Percentiles rank a stretch among this genome's conserved stretches.
These are phyloP conservation scores for Troglohyphantes excavatus DNA, from an alignment of 2,888 invertebrate species.

Conservation along the genomic window DNA sequence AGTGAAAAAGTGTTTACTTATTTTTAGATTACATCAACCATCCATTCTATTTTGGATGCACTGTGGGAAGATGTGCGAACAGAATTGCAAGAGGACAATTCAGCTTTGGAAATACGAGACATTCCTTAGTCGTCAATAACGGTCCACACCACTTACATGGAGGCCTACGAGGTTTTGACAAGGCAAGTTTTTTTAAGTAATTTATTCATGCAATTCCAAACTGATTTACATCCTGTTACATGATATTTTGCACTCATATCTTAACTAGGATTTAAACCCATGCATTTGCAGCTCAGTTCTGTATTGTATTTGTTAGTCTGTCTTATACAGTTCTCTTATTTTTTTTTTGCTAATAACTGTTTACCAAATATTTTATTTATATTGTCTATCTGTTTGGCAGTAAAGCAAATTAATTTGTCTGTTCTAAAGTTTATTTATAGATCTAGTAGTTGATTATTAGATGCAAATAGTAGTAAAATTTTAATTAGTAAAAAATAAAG, in stretches of 20 bases:
- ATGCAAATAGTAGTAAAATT: too few species aligned
- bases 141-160: constrained; percentile 91
- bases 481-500: too few species aligned
- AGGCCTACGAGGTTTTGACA: constrained; percentile 91
- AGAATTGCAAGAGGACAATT: constrained; percentile 89
- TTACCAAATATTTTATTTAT: too few species aligned
- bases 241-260: neutral
- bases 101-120: constrained; percentile 86
- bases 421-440: too few species aligned
- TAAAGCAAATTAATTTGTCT: too few species aligned
- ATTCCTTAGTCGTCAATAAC: constrained; percentile 89
- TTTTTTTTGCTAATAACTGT: too few species aligned
- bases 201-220: neutral
- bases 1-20: too few species aligned
- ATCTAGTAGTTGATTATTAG: too few species aligned
- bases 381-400: too few species aligned
- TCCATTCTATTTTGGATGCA: constrained; percentile 91
- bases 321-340: too few species aligned
- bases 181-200: constrained; percentile 81
- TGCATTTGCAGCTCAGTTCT: too few species aligned
- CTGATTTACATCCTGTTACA: neutral
- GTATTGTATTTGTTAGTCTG: too few species aligned
- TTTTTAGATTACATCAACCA: constrained; percentile 81
- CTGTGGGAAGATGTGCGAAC: constrained; percentile 93
- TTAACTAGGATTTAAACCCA: neutral